phyloP scores from a whole-genome alignment of 2,113 vertebrate species.

The Anolis carolinensis region DNA sequence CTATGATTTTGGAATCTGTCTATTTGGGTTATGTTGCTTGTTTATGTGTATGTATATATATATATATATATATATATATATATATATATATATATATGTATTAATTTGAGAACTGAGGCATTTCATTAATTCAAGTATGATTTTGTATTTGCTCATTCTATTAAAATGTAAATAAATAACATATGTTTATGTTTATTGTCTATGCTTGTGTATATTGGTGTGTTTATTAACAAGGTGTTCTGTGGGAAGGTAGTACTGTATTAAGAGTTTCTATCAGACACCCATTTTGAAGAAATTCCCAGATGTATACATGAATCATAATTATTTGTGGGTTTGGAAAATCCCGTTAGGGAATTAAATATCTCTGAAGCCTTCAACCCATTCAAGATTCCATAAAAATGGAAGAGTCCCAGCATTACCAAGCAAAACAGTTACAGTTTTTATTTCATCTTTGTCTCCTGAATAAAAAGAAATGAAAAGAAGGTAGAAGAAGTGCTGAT shows the following conservation, averaged over 20 bases:
- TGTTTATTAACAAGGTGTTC: not conserved
- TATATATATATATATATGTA: too few relatives aligned
- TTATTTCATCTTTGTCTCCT: not conserved
- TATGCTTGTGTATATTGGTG: not conserved
- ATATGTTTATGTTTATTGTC: not conserved
- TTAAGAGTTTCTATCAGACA: not conserved
- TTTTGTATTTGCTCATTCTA: conserved; percentile 1
- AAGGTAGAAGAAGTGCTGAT: not conserved
- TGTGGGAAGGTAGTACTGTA: not conserved
- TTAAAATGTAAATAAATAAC: not conserved
- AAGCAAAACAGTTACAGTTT: not conserved
- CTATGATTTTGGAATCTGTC: not conserved
- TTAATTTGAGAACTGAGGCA: not conserved
- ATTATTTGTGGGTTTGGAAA: not conserved
- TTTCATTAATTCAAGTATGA: not conserved
- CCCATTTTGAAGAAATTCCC: not conserved
- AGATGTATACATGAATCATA: not conserved
- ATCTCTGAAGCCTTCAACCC: not conserved
- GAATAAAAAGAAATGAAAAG: too few relatives aligned
- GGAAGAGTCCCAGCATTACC: not conserved
- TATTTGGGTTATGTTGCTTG: too few relatives aligned
- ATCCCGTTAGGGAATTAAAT: not conserved
- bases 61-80: too few relatives aligned
- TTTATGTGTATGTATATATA: too few relatives aligned
- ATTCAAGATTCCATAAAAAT: not conserved